Evolutionary conservation across 2,113 vertebrate species (phyloP).

Genomic region (Arenaria interpres): DNA sequence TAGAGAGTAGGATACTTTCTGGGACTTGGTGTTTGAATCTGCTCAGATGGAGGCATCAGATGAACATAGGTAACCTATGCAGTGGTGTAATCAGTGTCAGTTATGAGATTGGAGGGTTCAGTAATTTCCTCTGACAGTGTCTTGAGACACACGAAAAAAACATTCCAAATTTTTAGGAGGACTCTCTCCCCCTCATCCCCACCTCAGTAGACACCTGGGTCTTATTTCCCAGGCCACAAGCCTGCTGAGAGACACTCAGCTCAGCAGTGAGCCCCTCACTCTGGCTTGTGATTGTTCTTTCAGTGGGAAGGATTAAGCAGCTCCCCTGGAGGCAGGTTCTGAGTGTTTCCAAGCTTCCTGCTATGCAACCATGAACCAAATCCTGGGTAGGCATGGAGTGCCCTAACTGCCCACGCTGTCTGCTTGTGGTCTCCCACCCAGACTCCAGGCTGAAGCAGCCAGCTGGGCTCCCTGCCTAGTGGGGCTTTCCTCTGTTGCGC

Average conservation of each 20-base stretch:
- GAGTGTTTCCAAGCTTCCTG: not conserved
- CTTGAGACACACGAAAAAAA: not conserved
- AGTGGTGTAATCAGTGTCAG: not conserved
- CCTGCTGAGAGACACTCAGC: too few species aligned
- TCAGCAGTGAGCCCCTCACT: too few species aligned
- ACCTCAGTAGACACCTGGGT: not conserved
- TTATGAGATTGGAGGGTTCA: not conserved
- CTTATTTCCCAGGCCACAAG: not conserved
- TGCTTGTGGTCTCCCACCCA: not conserved
- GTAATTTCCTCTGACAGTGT: not conserved
- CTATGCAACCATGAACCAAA: not conserved
- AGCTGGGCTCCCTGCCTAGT: too few species aligned
- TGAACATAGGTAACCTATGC: not conserved
- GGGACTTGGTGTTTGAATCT: not conserved
- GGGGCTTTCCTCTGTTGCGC: not conserved
- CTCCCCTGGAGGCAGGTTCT: not conserved
- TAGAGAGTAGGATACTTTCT: not conserved
- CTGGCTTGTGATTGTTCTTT: not conserved
- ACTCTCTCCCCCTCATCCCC: not conserved
- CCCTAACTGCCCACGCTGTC: accelerated
- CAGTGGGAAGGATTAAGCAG: not conserved
- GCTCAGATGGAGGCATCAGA: accelerated
- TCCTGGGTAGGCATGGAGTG: too few species aligned
- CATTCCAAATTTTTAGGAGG: not conserved
- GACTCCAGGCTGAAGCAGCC: not conserved